Evolutionary conservation across 2,113 vertebrate genomes (phyloP).

Genomic region (Prunella himalayana): DNA sequence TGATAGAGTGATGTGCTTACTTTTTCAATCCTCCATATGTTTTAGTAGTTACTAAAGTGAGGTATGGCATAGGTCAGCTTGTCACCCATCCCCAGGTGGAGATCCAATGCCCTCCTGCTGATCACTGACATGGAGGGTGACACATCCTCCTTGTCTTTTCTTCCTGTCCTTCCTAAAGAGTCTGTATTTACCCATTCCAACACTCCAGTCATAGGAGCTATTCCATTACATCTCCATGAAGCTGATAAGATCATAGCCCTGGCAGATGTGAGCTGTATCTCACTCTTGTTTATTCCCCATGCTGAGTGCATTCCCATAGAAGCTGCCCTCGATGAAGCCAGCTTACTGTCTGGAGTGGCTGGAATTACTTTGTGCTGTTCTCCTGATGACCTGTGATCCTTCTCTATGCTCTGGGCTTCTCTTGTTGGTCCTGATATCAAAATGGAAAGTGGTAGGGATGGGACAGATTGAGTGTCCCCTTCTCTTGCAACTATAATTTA

Average conservation of each 20-base stretch:
- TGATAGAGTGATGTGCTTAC: not conserved
- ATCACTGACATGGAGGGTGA: not conserved
- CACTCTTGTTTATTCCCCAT: not conserved
- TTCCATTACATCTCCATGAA: not conserved
- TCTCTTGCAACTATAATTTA: not conserved
- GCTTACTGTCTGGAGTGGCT: not conserved
- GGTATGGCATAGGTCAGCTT: not conserved
- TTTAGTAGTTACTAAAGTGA: not conserved
- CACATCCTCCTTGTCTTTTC: not conserved
- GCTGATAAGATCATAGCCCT: not conserved
- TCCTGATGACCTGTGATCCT: not conserved
- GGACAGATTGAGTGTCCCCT: not conserved
- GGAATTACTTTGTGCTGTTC: not conserved
- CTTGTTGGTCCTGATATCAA: not conserved
- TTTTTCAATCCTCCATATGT: not conserved
- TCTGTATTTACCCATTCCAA: not conserved
- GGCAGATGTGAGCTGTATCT: not conserved
- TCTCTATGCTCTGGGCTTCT: not conserved
- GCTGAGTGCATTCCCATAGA: not conserved
- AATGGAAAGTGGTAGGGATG: not conserved
- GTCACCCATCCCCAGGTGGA: not conserved
- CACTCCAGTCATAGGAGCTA: not conserved
- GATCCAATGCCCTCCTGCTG: not conserved
- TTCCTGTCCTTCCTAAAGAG: not conserved
- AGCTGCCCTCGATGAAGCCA: not conserved